A percentile compares a stretch with the other conserved stretches of the same genome.
phyloP scores from a whole-genome alignment of 2,797 vertebrate genomes.

The Bradypodion pumilum region DNA sequence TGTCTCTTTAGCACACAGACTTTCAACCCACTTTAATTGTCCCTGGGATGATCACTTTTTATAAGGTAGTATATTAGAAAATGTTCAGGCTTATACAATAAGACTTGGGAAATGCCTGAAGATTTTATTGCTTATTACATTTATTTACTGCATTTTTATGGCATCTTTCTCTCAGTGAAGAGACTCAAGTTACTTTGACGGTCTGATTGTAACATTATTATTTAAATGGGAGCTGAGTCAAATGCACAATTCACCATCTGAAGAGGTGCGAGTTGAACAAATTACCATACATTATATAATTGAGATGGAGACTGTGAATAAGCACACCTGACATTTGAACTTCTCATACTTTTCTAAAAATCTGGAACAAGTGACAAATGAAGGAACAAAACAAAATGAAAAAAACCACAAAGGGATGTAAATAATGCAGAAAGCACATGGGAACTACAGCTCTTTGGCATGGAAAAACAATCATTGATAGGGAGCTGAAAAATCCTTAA shows the following conservation, averaged over 20 bases:
- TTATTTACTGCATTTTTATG: too few species aligned
- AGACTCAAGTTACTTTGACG: not conserved
- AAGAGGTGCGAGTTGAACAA: not conserved
- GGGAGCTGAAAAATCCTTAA: conserved; percentile 43
- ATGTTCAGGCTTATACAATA: not conserved
- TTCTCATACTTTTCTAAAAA: not conserved
- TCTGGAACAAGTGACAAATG: conserved; percentile 41
- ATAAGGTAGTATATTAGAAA: not conserved
- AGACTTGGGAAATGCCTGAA: not conserved
- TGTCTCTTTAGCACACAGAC: not conserved
- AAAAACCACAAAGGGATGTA: conserved; percentile 42
- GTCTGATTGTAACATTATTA: not conserved
- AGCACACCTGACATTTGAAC: conserved; percentile 20
- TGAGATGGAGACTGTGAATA: not conserved
- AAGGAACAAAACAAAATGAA: conserved; percentile 26
- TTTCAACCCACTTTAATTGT: too few species aligned
- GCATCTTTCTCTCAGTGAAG: too few species aligned
- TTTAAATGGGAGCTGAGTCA: not conserved
- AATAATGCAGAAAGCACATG: conserved; percentile 51
- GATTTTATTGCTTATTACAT: not conserved
- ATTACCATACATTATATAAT: not conserved
- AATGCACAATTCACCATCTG: not conserved
- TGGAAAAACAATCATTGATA: conserved; percentile 26
- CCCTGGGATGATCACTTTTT: not conserved
- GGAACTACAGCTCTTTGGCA: conserved; percentile 25